These are phyloP conservation scores for Ceratosolen fusciceps DNA, from an alignment of 1,140 invertebrate genomes.

Conservation along the genomic window DNA sequence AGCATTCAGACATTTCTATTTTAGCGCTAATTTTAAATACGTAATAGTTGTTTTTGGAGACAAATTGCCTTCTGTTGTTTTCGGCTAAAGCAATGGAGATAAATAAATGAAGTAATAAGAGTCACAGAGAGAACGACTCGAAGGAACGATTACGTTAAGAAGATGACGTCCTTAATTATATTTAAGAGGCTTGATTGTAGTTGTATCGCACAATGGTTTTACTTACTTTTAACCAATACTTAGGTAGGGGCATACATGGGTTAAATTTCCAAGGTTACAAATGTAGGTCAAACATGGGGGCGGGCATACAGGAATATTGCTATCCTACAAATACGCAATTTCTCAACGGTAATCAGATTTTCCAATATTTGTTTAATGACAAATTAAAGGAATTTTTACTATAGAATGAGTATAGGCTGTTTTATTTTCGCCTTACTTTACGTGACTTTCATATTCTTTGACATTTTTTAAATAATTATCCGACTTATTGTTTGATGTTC, in stretches of 20 bases:
- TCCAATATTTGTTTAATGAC: neutral
- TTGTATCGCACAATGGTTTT: neutral
- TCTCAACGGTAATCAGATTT: neutral
- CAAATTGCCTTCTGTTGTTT: no score
- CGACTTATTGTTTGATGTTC: no score
- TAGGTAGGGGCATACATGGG: neutral
- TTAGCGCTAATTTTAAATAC: no score
- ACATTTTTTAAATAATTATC: no score
- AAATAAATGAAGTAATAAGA: neutral
- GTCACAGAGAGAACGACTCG: neutral
- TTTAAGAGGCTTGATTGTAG: neutral
- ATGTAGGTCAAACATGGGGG: constrained; percentile 8
- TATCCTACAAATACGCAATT: neutral
- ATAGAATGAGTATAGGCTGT: no score
- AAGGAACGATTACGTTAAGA: no score
- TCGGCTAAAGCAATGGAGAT: no score
- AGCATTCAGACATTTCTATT: no score
- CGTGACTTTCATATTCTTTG: no score
- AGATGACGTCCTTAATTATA: neutral
- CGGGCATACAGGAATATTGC: neutral
- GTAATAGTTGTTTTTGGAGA: no score
- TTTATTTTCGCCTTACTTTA: neutral
- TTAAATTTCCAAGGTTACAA: constrained; percentile 8
- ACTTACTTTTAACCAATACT: neutral
- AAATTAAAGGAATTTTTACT: no score